Evolutionary conservation across 64 coral and sea anemone genomes (phyloP).

Genomic region (Stylophora pistillata): DNA sequence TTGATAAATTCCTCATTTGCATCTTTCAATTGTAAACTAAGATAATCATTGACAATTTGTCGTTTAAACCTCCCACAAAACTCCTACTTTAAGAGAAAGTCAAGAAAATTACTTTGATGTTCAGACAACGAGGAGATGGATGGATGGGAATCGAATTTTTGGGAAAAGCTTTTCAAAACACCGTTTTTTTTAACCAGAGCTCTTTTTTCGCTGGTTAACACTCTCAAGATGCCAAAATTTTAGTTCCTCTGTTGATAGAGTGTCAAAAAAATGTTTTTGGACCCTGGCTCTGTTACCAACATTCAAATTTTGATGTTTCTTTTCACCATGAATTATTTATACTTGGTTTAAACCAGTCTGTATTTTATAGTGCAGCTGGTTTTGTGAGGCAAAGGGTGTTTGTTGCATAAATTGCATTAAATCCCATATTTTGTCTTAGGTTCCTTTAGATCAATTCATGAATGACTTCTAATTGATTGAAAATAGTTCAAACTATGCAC

Average conservation of each 20-base stretch:
- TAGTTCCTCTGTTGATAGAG: background rate
- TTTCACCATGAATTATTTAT: constrained; percentile 13
- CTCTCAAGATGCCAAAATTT: background rate
- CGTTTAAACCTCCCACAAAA: too few species aligned
- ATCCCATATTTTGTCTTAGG: background rate
- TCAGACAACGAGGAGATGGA: background rate
- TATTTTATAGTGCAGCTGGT: background rate
- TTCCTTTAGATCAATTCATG: too few species aligned
- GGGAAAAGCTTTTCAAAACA: constrained; percentile 8
- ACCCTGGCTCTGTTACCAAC: background rate
- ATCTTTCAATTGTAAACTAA: background rate
- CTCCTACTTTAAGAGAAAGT: background rate
- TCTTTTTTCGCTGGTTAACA: background rate
- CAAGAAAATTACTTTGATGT: background rate
- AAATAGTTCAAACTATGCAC: too few species aligned
- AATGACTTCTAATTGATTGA: background rate
- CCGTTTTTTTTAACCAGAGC: background rate
- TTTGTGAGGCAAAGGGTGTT: background rate
- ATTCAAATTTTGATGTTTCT: constrained; percentile 9
- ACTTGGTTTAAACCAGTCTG: background rate
- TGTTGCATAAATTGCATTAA: background rate
- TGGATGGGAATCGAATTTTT: constrained; percentile 16
- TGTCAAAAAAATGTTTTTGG: background rate
- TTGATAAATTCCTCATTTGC: background rate
- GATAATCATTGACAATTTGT: background rate